Evolutionary conservation across 2,888 invertebrate genomes (phyloP), one percentile per base, ranked within the genome.

Genomic region (Iphiclides podalirius): DNA sequence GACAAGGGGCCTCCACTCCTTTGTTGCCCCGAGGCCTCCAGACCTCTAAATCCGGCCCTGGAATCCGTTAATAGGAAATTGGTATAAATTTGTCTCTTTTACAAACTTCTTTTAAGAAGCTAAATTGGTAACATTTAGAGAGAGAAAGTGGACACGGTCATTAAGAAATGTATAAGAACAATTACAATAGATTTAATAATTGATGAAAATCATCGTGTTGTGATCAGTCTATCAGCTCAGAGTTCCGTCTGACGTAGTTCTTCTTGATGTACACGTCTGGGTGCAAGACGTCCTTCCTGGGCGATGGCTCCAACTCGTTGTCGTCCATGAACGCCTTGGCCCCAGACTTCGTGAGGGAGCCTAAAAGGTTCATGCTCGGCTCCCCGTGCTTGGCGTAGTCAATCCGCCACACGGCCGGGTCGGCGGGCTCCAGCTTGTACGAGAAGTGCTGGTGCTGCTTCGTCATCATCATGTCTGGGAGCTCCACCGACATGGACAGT

Each of bases 311-410:
- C 8, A 69, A 20, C 0, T 66, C 42, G 11, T 60, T 62, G 0
- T 78, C 74, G 1, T 76, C 70, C 0, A 76, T 60, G 0, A 75
- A 55, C 0, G 71, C 70, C 39, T 60, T 74, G 0, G 75, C 70
- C 0, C 75, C 75, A 0, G 70, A 63, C 44, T 81, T 79, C 7
- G 74, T 63, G 1, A 83, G 54, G 20, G 78, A 80, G 0, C 70
- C 75, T n/a, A 70, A 67, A 1, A 79, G 52, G 55, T 78, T 76
- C 0, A 79, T 17, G 17, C 72, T 74, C 0, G 84, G 78, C 4
- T 81, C 79, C 0, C 83, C 84, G 43, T 84, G 86, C 54, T 82
- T 85, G 67, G 69, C 73, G 56, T 86, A 87, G 54, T 87, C 86
- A 45, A 86, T 84, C 43, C 82, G 61, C 87, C 87, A 87, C 0